These are phyloP conservation scores for Eulithis testata DNA, from an alignment of 2,888 invertebrate species.

Conservation along the genomic window DNA sequence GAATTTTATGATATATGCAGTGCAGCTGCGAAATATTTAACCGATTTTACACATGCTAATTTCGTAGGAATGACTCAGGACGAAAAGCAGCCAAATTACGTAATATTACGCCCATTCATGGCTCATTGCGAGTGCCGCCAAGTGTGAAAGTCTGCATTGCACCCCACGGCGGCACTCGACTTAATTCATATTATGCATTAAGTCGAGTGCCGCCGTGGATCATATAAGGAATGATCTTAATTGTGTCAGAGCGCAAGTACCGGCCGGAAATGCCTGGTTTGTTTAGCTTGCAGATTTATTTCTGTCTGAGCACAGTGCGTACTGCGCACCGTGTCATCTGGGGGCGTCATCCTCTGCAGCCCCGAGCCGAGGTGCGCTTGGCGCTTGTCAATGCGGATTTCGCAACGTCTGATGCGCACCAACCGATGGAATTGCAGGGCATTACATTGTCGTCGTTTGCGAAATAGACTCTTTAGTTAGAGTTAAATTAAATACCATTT, in stretches of 20 bases:
- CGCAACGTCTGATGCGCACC: conserved; percentile 62
- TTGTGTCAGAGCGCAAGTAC: conserved; percentile 71
- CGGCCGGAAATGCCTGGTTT: conserved; percentile 79
- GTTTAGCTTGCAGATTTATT: conserved; percentile 82
- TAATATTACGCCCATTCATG: conserved; percentile 74
- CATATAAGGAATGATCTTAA: conserved; percentile 59
- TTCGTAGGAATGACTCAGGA: conserved; percentile 71
- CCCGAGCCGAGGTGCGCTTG: conserved; percentile 60
- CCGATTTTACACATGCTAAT: conserved; percentile 68
- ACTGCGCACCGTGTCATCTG: conserved; percentile 72
- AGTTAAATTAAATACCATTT: no score
- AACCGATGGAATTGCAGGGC: conserved; percentile 62
- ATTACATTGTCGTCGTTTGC: conserved; percentile 49
- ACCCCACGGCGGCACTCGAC: conserved; percentile 32
- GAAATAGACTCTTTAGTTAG: conserved; percentile 45
- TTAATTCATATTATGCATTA: conserved; percentile 43
- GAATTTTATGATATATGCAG: conserved; percentile 57
- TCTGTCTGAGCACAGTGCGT: conserved; percentile 63
- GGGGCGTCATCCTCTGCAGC: conserved; percentile 74
- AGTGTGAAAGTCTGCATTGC: conserved; percentile 52
- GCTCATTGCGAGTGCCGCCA: conserved; percentile 60
- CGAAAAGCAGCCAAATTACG: conserved; percentile 66
- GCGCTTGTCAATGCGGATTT: conserved; percentile 69
- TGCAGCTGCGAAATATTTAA: conserved; percentile 64
- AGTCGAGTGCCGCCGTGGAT: no score